Base-by-base conservation (phyloP, 1,140 invertebrate species). In the Muscidifurax raptorellus region DNA sequence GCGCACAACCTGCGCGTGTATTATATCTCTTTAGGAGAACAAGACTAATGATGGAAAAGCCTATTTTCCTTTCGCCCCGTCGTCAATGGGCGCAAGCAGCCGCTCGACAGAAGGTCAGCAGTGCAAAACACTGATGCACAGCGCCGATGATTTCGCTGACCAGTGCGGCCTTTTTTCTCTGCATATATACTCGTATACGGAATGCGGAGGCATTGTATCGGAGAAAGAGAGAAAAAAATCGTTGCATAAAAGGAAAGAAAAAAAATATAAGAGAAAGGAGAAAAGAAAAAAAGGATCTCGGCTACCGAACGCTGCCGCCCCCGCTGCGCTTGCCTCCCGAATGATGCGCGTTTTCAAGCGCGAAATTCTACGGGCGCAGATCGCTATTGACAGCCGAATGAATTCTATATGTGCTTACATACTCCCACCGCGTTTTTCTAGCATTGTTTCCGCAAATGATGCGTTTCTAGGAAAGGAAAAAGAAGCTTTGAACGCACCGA, bases 301-400 rank as follows among this genome's bases (percentile, higher is more conserved):
- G 47, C 80, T 82, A 82, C 69, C 47, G 80, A 81, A 59, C 71
- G 80, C 36, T 75, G 80, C 15, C 47, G 64, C 82, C 69, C 67
- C 71, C 64, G 72, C 79, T 85, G 59, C 3, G 74, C 28, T 27
- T 40, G 2, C n/a, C 25, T 32, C 3, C 12, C 75, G 52, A 69
- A 78, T 82, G 86, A 84, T 75, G 80, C 80, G 25, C 30, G 67
- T 80, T 84, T 86, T 80, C 78, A 18, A 30, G 28, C 77, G 82
- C 87, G 74, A 89, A 88, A 87, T 88, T 85, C 64, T 25, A 83
- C 77, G 82, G 69, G n/a, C 25, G 28, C 69, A 28, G 28, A 74
- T 76, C 40, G 22, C 47, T 30, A 28, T 28, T 71, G 69, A 71
- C 30, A 85, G 86, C 80, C 80, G 80, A 79, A 84, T 84, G 52